Evolutionary conservation across 92 coral and sea anemone genomes (phyloP).

Genomic region (Diadumene lineata): DNA sequence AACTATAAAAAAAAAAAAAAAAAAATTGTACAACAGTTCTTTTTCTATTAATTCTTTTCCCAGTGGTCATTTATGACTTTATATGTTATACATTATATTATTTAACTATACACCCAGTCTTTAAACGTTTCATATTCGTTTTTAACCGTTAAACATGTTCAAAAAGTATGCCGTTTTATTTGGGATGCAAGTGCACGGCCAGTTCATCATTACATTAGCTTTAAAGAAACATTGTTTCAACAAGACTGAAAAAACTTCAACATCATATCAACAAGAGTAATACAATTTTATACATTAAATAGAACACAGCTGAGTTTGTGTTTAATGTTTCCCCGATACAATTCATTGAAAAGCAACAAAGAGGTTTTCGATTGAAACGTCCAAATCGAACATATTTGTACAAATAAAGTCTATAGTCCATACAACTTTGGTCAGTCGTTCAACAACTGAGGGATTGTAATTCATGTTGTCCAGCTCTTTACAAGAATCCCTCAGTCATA

Average conservation of each 20-base stretch:
- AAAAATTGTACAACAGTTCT: too few species aligned
- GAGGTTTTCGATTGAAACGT: background rate
- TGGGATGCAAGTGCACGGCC: too few species aligned
- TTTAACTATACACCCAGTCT: background rate
- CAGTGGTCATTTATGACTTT: background rate
- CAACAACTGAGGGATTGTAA: too few species aligned
- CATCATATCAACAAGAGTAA: slow-evolving; percentile 16
- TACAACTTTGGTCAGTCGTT: background rate
- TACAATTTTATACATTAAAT: background rate
- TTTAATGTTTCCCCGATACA: slow-evolving; percentile 21
- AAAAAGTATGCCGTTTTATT: background rate
- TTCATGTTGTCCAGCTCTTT: slow-evolving; percentile 1
- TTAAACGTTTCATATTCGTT: background rate
- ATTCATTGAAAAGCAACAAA: slow-evolving; percentile 2
- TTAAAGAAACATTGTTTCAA: slow-evolving; percentile 10
- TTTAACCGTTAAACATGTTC: background rate
- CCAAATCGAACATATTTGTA: slow-evolving; percentile 19
- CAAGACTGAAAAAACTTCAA: slow-evolving; percentile 21
- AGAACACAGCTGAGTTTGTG: slow-evolving; percentile 13
- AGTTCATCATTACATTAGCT: background rate
- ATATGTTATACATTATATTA: background rate
- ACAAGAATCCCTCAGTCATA: background rate
- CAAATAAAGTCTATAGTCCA: background rate
- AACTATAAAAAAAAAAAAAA: background rate
- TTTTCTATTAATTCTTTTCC: background rate